These are phyloP conservation scores for Galbula dea DNA, from an alignment of 2,113 vertebrate genomes.

Conservation along the genomic window DNA sequence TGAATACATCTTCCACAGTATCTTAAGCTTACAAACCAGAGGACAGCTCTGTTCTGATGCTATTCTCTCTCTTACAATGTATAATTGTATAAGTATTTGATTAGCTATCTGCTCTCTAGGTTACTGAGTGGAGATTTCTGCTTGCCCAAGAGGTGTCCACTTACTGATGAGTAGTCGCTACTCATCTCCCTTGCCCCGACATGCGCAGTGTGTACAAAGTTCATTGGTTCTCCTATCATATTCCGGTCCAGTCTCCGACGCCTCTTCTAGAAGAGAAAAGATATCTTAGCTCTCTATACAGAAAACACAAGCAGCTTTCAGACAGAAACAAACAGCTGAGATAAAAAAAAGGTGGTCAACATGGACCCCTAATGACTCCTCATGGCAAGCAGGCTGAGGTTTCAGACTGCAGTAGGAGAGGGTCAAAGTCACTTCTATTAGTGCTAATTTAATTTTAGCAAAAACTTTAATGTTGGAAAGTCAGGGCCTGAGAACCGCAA, in stretches of 20 bases:
- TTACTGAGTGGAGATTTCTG: neutral
- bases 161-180: slow-evolving; percentile 75
- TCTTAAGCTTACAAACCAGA: neutral
- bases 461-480: neutral
- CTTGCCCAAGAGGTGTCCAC: slow-evolving; percentile 3
- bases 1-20: neutral
- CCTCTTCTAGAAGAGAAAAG: slow-evolving; percentile 70
- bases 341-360: neutral
- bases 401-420: neutral
- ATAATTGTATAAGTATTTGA: neutral
- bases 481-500: neutral
- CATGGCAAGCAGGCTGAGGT: neutral
- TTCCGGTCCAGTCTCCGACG: slow-evolving; percentile 83
- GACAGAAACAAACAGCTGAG: neutral
- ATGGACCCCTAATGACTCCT: neutral
- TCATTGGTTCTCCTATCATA: slow-evolving; percentile 91
- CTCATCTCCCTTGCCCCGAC: slow-evolving; percentile 85
- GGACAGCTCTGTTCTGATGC: neutral
- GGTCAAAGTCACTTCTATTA: neutral
- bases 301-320: neutral
- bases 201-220: slow-evolving; percentile 90
- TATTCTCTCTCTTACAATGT: neutral
- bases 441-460: neutral
- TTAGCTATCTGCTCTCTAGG: neutral
- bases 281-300: neutral